phyloP scores from a whole-genome alignment of 2,888 invertebrate genomes.

The Habrosyne pyritoides region DNA sequence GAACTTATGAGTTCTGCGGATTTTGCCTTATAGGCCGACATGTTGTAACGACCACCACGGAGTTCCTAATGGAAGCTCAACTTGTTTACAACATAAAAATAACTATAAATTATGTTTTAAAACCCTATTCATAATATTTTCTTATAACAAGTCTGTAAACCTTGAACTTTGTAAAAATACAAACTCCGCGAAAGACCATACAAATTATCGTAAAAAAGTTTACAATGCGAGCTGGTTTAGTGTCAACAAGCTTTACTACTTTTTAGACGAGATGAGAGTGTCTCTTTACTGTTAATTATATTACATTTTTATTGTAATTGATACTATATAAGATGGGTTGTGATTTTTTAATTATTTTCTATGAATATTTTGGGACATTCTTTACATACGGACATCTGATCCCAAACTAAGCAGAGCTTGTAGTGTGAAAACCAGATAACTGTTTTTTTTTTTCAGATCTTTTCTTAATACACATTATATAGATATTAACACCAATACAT shows the following conservation, averaged over 20 bases:
- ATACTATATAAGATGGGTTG: neutral
- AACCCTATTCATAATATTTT: neutral
- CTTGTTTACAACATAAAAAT: neutral
- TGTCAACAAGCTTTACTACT: conserved; percentile 18
- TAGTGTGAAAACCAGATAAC: no score
- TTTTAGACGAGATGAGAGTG: conserved; percentile 7
- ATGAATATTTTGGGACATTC: no score
- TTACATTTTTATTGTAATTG: neutral
- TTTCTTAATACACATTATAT: no score
- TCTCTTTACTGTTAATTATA: neutral
- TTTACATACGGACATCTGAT: no score
- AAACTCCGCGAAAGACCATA: conserved; percentile 5
- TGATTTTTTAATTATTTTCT: no score
- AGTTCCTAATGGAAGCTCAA: neutral
- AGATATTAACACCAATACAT: no score
- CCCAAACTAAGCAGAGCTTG: no score
- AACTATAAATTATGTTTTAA: neutral
- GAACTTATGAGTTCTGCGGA: neutral
- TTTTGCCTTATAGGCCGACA: neutral
- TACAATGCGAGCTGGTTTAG: conserved; percentile 15
- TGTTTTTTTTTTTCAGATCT: no score
- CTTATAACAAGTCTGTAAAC: conserved; percentile 6
- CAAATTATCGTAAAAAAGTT: conserved; percentile 10
- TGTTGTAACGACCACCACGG: neutral
- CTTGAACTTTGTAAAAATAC: conserved; percentile 10